A percentile compares a stretch with the other conserved stretches of the same genome.
Conservation (phyloP, 2,797 vertebrate genomes). For the Smutsia gigantea region DNA sequence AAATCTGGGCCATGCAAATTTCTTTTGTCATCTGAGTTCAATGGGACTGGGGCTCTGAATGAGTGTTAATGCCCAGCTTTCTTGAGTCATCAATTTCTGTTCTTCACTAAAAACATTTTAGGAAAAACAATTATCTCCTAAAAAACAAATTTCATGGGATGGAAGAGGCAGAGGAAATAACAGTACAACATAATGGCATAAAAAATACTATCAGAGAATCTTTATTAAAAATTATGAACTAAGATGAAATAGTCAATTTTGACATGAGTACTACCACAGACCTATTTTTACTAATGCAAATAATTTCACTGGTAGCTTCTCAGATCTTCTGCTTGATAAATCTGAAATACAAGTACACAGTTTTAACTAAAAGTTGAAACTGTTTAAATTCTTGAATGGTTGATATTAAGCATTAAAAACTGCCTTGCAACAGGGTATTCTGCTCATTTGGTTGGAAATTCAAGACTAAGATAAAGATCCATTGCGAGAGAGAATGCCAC, state of each 20-base stretch:
- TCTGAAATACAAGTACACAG: neutral
- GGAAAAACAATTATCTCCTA: neutral
- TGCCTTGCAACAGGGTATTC: neutral
- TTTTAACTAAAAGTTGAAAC: slow-evolving; percentile 52
- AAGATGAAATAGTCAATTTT: neutral
- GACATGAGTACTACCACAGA: neutral
- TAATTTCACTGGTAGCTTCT: neutral
- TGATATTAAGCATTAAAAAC: neutral
- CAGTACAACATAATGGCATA: neutral
- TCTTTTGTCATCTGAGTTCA: slow-evolving; percentile 60
- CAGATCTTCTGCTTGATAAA: neutral
- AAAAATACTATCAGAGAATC: neutral
- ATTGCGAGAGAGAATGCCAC: slow-evolving; percentile 29
- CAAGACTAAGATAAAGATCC: slow-evolving; percentile 50
- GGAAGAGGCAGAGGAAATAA: neutral
- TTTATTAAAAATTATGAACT: neutral
- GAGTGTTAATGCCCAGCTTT: neutral
- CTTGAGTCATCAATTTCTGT: slow-evolving; percentile 43
- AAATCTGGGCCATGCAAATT: slow-evolving; percentile 66
- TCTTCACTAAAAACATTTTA: neutral
- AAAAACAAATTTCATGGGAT: neutral
- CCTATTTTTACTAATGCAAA: neutral
- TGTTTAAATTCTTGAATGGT: neutral
- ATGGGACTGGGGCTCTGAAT: neutral
- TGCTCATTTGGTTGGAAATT: slow-evolving; percentile 14